These are phyloP conservation scores for Microcebus ravelobensis DNA, from an alignment of 2,113 vertebrate genomes.

Conservation along the genomic window DNA sequence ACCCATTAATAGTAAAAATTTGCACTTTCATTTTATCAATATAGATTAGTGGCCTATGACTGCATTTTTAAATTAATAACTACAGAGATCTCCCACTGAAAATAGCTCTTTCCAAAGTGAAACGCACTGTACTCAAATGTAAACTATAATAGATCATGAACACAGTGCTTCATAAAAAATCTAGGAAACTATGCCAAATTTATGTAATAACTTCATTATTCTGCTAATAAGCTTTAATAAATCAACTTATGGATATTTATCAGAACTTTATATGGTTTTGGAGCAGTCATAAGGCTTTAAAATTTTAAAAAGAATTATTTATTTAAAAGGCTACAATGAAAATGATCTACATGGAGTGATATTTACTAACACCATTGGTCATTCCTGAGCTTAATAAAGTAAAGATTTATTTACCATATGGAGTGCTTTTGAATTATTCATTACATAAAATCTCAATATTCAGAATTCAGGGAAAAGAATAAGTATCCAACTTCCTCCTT, in stretches of 20 bases:
- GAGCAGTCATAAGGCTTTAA: background rate
- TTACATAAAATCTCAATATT: background rate
- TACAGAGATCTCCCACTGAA: background rate
- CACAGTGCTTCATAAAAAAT: background rate
- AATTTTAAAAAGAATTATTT: slow-evolving; percentile 12
- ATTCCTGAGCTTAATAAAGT: background rate
- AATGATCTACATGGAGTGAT: background rate
- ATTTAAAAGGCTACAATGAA: slow-evolving; percentile 14
- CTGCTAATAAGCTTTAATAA: background rate
- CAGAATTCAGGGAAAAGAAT: background rate
- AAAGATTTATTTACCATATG: background rate
- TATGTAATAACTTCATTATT: background rate
- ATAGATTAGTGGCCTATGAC: background rate
- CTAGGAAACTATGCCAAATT: background rate
- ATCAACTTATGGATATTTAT: background rate
- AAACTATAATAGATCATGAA: background rate
- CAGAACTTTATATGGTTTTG: background rate
- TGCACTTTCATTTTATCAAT: background rate
- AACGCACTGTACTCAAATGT: background rate
- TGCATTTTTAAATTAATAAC: background rate
- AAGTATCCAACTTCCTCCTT: background rate
- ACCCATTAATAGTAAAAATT: background rate
- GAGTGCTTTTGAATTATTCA: background rate
- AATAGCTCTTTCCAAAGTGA: background rate
- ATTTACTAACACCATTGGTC: background rate